A percentile compares a stretch with the other conserved stretches of the same genome.
Evolutionary conservation across 2,888 invertebrate species (phyloP).

Genomic region (Lithophane socia): DNA sequence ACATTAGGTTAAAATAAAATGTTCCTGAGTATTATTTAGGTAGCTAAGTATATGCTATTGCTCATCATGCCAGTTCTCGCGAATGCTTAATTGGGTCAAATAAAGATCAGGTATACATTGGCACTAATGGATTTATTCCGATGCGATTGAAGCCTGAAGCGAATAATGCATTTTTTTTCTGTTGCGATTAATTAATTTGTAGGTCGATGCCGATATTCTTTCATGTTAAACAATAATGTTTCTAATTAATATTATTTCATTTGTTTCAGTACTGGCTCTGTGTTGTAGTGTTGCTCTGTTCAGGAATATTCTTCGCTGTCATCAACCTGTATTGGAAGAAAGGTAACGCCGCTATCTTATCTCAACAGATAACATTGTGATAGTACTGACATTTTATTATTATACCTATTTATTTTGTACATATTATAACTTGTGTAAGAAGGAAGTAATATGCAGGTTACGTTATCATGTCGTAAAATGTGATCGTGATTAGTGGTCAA

Average conservation of each 20-base stretch:
- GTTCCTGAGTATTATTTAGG: background rate
- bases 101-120: background rate
- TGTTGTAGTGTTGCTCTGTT: conserved; percentile 92
- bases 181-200: background rate
- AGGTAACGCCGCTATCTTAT: conserved; percentile 83
- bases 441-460: conserved; percentile 25
- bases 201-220: background rate
- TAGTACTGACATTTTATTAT: conserved; percentile 48
- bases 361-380: conserved; percentile 57
- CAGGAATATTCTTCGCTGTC: conserved; percentile 93
- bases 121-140: conserved; percentile 2
- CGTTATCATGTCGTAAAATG: conserved; percentile 14
- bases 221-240: background rate
- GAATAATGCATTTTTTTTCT: conserved; percentile 2
- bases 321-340: conserved; percentile 94
- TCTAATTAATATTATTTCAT: conserved; percentile 25
- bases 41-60: background rate
- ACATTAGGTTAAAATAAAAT: conserved; percentile 1
- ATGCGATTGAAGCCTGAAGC: conserved; percentile 5
- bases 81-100: conserved; percentile 40
- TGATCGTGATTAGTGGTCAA: conserved; percentile 1
- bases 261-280: conserved; percentile 92
- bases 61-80: background rate
- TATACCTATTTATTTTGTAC: conserved; percentile 24
- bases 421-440: conserved; percentile 20